Evolutionary conservation across 2,888 invertebrate species (phyloP).

Genomic region (Drosophila borealis): DNA sequence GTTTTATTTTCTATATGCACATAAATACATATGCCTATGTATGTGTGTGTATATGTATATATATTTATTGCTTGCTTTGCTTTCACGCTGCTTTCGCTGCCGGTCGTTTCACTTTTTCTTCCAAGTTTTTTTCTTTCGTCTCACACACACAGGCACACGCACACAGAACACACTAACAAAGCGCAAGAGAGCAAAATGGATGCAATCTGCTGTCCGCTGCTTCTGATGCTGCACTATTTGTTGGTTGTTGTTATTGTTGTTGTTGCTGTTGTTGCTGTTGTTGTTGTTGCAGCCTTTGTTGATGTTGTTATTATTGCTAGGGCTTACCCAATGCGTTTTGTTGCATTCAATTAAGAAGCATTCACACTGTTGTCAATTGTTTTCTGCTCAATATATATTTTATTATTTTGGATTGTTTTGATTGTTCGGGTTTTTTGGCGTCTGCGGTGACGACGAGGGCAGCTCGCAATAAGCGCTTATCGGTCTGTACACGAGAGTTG

Average conservation of each 20-base stretch:
- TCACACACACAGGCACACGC: slow-evolving; percentile 26
- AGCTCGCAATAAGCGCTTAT: slow-evolving; percentile 75
- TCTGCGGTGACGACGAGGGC: slow-evolving; percentile 34
- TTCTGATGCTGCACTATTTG: slow-evolving; percentile 37
- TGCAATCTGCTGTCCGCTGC: slow-evolving; percentile 51
- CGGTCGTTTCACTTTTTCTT: slow-evolving; percentile 75
- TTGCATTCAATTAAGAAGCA: slow-evolving; percentile 31
- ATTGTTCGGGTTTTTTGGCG: slow-evolving; percentile 49
- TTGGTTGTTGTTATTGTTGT: slow-evolving; percentile 3
- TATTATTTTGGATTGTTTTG: slow-evolving; percentile 31
- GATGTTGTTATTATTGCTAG: slow-evolving; percentile 30
- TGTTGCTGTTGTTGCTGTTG: slow-evolving; percentile 17
- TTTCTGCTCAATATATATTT: background rate
- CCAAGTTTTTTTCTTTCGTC: slow-evolving; percentile 50
- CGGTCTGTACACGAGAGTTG: slow-evolving; percentile 84
- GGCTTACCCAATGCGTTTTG: slow-evolving; percentile 31
- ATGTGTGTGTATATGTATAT: slow-evolving; percentile 17
- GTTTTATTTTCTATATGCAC: slow-evolving; percentile 13
- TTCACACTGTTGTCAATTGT: slow-evolving; percentile 29
- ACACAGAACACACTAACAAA: slow-evolving; percentile 39
- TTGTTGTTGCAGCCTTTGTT: slow-evolving; percentile 11
- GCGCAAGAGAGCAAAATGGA: slow-evolving; percentile 63
- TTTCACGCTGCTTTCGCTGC: slow-evolving; percentile 75
- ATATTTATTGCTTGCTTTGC: slow-evolving; percentile 59
- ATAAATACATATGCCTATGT: slow-evolving; percentile 4